Conservation (phyloP, 2,797 vertebrate species). For the Naso thynnoides region DNA sequence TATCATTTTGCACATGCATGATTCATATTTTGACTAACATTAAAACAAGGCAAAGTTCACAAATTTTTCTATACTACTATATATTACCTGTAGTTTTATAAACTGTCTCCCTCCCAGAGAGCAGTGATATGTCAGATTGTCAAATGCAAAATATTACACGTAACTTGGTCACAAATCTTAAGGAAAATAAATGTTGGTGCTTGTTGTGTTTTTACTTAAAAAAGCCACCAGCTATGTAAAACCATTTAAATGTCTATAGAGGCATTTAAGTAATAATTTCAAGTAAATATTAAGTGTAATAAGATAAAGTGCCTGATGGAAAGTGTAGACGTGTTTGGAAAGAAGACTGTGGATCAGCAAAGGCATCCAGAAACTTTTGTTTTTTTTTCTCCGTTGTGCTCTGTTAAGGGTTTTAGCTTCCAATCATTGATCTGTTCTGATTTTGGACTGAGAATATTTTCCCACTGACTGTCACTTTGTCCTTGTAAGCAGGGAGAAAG, state of each 20-base stretch:
- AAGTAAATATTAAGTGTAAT: background rate
- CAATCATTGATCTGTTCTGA: background rate
- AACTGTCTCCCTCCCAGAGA: background rate
- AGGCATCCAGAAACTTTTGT: background rate
- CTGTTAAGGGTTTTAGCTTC: background rate
- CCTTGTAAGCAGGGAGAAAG: background rate
- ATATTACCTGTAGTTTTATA: background rate
- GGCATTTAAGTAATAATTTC: background rate
- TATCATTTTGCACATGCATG: background rate
- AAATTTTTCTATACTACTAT: too few relatives aligned
- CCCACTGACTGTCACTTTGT: background rate
- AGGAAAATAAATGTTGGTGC: background rate
- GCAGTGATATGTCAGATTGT: background rate
- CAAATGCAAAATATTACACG: background rate
- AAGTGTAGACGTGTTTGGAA: background rate
- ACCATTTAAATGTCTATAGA: background rate
- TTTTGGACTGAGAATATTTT: too few relatives aligned
- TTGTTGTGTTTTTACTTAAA: background rate
- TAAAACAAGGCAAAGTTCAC: too few relatives aligned
- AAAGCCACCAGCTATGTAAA: background rate
- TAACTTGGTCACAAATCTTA: background rate
- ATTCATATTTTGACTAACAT: background rate
- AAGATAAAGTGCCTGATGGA: background rate
- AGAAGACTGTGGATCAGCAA: background rate
- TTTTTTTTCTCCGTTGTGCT: background rate